Evolutionary conservation across 2,888 invertebrate genomes (phyloP).

Genomic region (Phragmatobia fuliginosa): DNA sequence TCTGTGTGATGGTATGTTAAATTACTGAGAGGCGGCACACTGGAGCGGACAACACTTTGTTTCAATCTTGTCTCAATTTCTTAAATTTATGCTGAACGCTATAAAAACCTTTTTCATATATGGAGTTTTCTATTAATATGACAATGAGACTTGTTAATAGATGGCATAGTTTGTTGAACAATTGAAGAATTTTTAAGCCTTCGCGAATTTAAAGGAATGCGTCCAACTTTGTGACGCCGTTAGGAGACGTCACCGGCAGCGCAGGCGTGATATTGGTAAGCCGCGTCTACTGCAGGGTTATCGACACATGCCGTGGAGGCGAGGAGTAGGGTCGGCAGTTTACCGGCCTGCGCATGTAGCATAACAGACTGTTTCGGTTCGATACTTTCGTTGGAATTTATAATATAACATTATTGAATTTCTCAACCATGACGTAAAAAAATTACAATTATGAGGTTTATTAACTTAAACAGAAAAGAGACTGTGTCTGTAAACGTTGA

Average conservation of each 20-base stretch:
- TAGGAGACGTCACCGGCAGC: constrained; percentile 73
- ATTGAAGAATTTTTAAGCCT: constrained; percentile 62
- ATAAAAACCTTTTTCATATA: constrained; percentile 18
- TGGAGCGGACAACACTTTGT: constrained; percentile 59
- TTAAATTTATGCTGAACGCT: constrained; percentile 19
- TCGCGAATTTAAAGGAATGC: constrained; percentile 80
- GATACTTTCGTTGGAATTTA: constrained; percentile 69
- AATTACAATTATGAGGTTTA: constrained; percentile 33
- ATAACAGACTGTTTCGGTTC: constrained; percentile 76
- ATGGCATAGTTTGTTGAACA: constrained; percentile 20
- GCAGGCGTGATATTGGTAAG: constrained; percentile 81
- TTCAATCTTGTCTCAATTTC: constrained; percentile 25
- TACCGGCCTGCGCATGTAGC: constrained; percentile 69
- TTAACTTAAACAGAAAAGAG: constrained; percentile 18
- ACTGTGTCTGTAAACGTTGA: background rate
- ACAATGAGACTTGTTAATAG: constrained; percentile 21
- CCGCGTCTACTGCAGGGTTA: constrained; percentile 79
- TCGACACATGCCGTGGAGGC: constrained; percentile 78
- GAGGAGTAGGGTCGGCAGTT: constrained; percentile 71
- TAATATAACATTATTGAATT: constrained; percentile 54
- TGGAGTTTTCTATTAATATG: constrained; percentile 31
- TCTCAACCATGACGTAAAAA: constrained; percentile 50
- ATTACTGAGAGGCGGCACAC: constrained; percentile 72
- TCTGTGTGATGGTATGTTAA: constrained; percentile 85
- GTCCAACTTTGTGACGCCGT: constrained; percentile 73